A percentile compares a stretch with the other conserved stretches of the same genome.
Conservation (phyloP, 2,888 invertebrate genomes). For the Ceriagrion tenellum region DNA sequence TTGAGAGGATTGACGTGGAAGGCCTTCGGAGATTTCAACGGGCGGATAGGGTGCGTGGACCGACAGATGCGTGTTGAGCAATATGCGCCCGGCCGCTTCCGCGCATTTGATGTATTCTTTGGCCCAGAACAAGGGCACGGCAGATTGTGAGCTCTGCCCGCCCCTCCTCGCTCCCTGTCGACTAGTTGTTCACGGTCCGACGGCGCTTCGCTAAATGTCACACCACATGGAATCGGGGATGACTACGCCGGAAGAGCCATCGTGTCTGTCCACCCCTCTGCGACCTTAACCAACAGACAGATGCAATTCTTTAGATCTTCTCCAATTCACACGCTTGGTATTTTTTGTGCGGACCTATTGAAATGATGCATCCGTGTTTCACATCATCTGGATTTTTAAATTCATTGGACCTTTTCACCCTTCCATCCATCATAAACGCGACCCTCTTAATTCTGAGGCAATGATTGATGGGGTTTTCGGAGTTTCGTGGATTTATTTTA, state of each 20-base stretch:
- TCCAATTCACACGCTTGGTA: background rate
- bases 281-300: background rate
- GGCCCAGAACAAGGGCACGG: background rate
- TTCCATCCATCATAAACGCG: background rate
- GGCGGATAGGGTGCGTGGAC: background rate
- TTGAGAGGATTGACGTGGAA: background rate
- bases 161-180: background rate
- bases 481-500: background rate
- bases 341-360: background rate
- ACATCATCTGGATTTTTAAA: background rate
- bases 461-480: background rate
- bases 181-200: background rate
- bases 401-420: background rate
- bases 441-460: background rate
- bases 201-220: background rate
- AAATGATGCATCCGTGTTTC: background rate
- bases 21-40: background rate
- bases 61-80: background rate
- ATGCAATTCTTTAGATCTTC: background rate
- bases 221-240: background rate
- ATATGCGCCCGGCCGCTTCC: background rate
- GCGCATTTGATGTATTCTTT: slow-evolving; percentile 17
- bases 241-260: background rate
- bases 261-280: background rate
- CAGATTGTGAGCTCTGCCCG: too few relatives aligned